Evolutionary conservation across 2,888 invertebrate species (phyloP).

Genomic region (Hedychridium roseum): DNA sequence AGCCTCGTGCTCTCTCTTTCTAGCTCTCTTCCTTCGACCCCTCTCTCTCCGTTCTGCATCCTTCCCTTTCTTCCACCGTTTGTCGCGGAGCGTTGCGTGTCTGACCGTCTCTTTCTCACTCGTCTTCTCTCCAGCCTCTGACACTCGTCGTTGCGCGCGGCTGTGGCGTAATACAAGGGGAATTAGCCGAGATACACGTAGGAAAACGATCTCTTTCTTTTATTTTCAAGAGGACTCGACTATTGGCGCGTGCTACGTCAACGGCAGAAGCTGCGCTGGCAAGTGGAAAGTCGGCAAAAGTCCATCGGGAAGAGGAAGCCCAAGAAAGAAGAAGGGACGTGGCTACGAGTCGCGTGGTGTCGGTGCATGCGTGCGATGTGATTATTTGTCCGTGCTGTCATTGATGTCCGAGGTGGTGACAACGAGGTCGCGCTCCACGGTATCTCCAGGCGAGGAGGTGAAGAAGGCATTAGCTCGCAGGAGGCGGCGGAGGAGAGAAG

Average conservation of each 20-base stretch:
- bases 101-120: conserved; percentile 26
- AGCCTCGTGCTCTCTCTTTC: conserved; percentile 7
- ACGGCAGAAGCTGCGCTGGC: conserved; percentile 8
- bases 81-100: conserved; percentile 5
- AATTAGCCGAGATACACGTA: not conserved
- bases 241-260: no score
- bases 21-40: not conserved
- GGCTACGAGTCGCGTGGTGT: conserved; percentile 27
- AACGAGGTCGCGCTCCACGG: conserved; percentile 37
- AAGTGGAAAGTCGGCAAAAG: conserved; percentile 6
- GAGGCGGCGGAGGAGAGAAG: conserved; percentile 13
- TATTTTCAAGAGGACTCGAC: no score
- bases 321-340: conserved; percentile 5
- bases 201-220: no score
- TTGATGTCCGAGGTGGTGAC: conserved; percentile 54
- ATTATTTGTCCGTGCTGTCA: conserved; percentile 54
- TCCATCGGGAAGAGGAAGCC: not conserved
- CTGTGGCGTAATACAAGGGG: conserved; percentile 33
- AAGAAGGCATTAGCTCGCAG: no score
- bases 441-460: conserved; percentile 37
- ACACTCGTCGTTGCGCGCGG: conserved; percentile 36
- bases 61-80: conserved; percentile 5
- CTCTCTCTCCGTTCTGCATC: conserved; percentile 2
- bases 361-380: conserved; percentile 50
- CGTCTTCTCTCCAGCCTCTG: conserved; percentile 22